Percentiles rank a stretch among this genome's conserved stretches.
Conservation (phyloP, 2,797 vertebrate genomes). For the Neosilurus hyrtlii region DNA sequence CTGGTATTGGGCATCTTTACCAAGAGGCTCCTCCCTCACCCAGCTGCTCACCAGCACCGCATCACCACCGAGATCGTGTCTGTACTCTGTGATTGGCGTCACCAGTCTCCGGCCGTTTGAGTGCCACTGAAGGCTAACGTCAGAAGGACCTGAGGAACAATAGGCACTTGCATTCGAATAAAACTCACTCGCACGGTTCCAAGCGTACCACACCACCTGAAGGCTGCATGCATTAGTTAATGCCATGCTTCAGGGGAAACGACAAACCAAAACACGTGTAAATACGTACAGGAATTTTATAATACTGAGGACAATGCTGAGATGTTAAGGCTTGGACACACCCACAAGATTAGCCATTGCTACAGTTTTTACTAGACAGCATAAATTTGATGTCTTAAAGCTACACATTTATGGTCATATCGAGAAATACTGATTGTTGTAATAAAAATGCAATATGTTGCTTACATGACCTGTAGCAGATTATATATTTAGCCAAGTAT, state of each 20-base stretch:
- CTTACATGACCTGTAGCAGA: no score
- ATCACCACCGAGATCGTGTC: constrained; percentile 67
- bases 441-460: neutral
- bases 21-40: constrained; percentile 76
- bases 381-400: neutral
- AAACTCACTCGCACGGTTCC: neutral
- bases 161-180: constrained; percentile 50
- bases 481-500: no score
- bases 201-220: neutral
- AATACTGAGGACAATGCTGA: neutral
- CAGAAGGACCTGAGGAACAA: constrained; percentile 80
- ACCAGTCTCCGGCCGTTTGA: constrained; percentile 79
- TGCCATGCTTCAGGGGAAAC: neutral
- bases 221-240: neutral
- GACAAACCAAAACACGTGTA: neutral
- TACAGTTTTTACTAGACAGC: neutral
- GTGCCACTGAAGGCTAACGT: constrained; percentile 83
- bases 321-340: neutral
- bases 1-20: constrained; percentile 76
- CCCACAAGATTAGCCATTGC: neutral
- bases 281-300: neutral
- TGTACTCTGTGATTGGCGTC: constrained; percentile 71
- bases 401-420: no score
- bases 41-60: constrained; percentile 83
- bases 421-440: no score